Evolutionary conservation across 2,113 vertebrate species (phyloP), one percentile per base, ranked within the genome.

Genomic region (Dasyornis broadbenti): DNA sequence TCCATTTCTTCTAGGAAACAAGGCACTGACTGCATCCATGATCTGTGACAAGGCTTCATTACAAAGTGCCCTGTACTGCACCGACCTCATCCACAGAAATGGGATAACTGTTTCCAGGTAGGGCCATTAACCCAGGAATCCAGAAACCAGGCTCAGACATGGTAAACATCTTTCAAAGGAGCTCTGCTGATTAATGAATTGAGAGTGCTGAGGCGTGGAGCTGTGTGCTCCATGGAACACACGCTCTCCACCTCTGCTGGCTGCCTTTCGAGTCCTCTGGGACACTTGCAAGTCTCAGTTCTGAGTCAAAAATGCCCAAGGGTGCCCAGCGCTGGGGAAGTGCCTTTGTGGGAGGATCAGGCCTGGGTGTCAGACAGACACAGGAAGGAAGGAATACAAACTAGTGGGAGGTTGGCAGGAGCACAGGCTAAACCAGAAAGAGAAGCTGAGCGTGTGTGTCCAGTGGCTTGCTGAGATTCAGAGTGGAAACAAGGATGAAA

Each of bases 381-480:
- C 19, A 35, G 59, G 83, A 44, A 95, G 92, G 81, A 80, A 79
- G 77, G 82, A 86, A 81, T 8, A 79, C 35, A 52, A 30, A 75
- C 3, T 0, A 65, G 82, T 28, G 76, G 89, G 86, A 90, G 82
- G 86, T 6, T 90, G 82, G 76, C 69, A 86, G 89, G 47, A 94
- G 52, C 90, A 63, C 82, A 65, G 68, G 82, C 96, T 68, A 13
- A 95, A 95, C 96, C 90, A 91, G 96, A 95, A 89, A 71, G 53
- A 59, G 94, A 49, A 78, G 91, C 64, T 49, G 68, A 94, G 64
- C 91, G 5, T 1, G 83, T 26, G 79, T 21, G 76, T 69, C 89
- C 86, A 75, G 86, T 10, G 65, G 23, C 44, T 26, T n/a, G 76
- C 77, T 75, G 71, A 88, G 75, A 80, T 61, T 80, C 92, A 50